Conservation (phyloP, 2,113 vertebrate species). For the Gymnogyps californianus region DNA sequence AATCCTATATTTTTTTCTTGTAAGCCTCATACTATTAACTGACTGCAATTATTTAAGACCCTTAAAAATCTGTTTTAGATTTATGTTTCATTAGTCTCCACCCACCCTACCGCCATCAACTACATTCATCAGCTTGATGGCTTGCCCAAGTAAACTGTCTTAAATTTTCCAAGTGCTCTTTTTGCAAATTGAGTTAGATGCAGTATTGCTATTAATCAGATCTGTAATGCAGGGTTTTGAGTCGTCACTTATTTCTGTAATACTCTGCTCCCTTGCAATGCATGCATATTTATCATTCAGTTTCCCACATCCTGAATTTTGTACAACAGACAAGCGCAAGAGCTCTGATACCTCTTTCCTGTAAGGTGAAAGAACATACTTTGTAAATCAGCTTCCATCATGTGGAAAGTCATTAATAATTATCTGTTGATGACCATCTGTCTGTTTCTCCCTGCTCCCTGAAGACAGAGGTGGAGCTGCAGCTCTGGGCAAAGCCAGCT, state of each 20-base stretch:
- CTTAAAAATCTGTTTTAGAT: constrained; percentile 34
- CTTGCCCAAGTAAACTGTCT: constrained; percentile 65
- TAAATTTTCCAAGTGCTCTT: constrained; percentile 67
- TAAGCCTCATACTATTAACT: not conserved
- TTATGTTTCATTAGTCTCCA: constrained; percentile 53
- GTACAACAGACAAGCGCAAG: not conserved
- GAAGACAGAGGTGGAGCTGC: not conserved
- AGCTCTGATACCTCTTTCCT: not conserved
- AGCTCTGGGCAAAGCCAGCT: not conserved
- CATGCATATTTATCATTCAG: not conserved
- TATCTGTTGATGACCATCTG: not conserved
- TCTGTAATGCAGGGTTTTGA: not conserved
- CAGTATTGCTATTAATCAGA: constrained; percentile 70
- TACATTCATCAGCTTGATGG: constrained; percentile 69
- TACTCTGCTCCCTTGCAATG: not conserved
- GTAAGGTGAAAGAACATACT: not conserved
- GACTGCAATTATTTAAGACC: constrained; percentile 19
- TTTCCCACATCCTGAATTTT: not conserved
- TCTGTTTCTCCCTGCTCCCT: not conserved
- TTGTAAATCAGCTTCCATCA: not conserved
- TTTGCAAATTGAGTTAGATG: constrained; percentile 70
- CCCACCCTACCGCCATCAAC: not conserved
- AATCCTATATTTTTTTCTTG: not conserved
- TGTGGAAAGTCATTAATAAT: not conserved
- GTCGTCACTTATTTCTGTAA: not conserved